Evolutionary conservation across 2,113 vertebrate species (phyloP).

Genomic region (Mus pahari): DNA sequence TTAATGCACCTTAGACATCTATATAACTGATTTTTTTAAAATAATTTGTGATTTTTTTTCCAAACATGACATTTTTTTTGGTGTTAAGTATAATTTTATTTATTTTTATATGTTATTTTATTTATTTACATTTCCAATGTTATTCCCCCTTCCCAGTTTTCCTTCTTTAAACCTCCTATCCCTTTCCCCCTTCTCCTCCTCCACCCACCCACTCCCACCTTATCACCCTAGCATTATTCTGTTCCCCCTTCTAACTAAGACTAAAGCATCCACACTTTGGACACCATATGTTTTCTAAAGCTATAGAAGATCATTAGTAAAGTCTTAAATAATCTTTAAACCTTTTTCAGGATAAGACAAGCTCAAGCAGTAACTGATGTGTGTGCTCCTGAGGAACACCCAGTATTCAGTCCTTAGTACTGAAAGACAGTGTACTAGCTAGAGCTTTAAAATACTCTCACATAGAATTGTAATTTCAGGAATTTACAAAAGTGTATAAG

Average conservation of each 20-base stretch:
- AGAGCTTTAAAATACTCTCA: not conserved
- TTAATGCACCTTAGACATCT: conserved; percentile 8
- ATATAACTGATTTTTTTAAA: conserved; percentile 17
- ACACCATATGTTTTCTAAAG: conserved; percentile 38
- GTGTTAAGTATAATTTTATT: too few species aligned
- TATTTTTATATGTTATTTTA: too few species aligned
- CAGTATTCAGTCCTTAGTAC: not conserved
- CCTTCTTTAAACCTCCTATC: too few species aligned
- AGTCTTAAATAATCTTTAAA: conserved; percentile 52
- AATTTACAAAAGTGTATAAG: not conserved
- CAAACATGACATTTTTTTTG: not conserved
- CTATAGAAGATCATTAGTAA: conserved; percentile 1
- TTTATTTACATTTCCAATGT: too few species aligned
- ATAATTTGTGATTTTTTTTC: not conserved
- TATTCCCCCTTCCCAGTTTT: too few species aligned
- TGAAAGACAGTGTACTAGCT: not conserved
- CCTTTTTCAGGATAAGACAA: not conserved
- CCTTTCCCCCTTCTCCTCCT: too few species aligned
- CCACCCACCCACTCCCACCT: too few species aligned
- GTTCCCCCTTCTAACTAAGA: too few species aligned
- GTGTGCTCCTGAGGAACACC: not conserved
- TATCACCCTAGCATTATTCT: too few species aligned
- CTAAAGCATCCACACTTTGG: too few species aligned
- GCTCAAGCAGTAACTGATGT: not conserved
- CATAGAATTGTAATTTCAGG: conserved; percentile 11